phyloP scores from a whole-genome alignment of 2,113 vertebrate species.

The Tragelaphus strepsiceros region DNA sequence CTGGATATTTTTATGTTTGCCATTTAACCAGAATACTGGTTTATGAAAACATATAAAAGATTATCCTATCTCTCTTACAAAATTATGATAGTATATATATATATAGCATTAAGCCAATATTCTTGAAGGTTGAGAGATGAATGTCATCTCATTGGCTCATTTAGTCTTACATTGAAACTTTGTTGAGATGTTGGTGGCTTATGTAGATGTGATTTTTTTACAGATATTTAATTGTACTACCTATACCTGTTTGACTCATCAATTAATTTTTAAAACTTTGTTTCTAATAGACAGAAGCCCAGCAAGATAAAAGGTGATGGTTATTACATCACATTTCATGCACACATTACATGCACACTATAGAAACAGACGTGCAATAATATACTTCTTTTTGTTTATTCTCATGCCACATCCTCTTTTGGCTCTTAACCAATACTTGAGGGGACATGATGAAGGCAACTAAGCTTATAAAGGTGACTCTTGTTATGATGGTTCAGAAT shows the following conservation, averaged over 20 bases:
- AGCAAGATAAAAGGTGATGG: neutral
- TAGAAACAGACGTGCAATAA: neutral
- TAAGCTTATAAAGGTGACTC: neutral
- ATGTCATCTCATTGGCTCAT: neutral
- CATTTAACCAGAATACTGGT: neutral
- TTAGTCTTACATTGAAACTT: neutral
- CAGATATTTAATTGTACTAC: neutral
- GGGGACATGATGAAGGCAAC: neutral
- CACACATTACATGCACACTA: neutral
- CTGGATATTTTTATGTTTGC: neutral
- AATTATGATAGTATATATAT: neutral
- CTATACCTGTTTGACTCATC: neutral
- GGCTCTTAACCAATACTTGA: neutral
- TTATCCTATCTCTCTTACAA: constrained; percentile 1
- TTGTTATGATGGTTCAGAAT: neutral
- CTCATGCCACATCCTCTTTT: neutral
- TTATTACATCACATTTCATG: neutral
- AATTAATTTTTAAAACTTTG: constrained; percentile 18
- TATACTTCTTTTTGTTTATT: neutral
- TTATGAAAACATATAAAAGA: neutral
- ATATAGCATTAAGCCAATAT: neutral
- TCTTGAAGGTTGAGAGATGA: neutral
- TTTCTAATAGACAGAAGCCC: neutral
- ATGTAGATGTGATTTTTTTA: neutral
- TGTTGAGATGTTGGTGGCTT: neutral